Percentiles rank a stretch among this genome's conserved stretches.
Conservation (phyloP, 2,797 vertebrate species). For the Aeoliscus strigatus region DNA sequence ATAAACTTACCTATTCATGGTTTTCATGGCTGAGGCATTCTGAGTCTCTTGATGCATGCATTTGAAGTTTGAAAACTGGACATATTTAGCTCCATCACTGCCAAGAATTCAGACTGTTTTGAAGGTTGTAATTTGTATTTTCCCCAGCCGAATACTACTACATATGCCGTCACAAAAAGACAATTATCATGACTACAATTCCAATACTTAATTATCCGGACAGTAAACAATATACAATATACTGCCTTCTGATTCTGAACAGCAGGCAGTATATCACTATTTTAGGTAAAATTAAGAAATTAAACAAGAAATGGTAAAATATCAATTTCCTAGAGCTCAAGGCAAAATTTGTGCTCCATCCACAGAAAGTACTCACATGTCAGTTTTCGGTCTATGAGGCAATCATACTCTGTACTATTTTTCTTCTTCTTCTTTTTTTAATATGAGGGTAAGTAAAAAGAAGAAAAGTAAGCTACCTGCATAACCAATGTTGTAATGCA, state of each 20-base stretch:
- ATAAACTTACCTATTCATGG: slow-evolving; percentile 44
- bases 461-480: neutral
- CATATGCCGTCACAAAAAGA: no score
- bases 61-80: slow-evolving; percentile 59
- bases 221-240: no score
- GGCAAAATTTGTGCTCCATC: neutral
- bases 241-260: no score
- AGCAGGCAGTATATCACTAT: no score
- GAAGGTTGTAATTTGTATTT: slow-evolving; percentile 33
- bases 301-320: no score
- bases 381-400: no score
- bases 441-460: neutral
- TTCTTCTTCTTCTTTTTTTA: no score
- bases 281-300: no score
- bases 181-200: slow-evolving; percentile 17
- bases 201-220: no score
- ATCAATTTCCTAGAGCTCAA: neutral
- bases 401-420: no score
- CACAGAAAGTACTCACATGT: no score
- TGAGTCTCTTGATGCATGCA: slow-evolving; percentile 48
- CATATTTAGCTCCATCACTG: slow-evolving; percentile 46
- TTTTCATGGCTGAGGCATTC: slow-evolving; percentile 48
- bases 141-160: slow-evolving; percentile 9
- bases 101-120: slow-evolving; percentile 13
- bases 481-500: no score